phyloP scores from a whole-genome alignment of 2,888 invertebrate genomes.

The Dicranocentrus wangi region DNA sequence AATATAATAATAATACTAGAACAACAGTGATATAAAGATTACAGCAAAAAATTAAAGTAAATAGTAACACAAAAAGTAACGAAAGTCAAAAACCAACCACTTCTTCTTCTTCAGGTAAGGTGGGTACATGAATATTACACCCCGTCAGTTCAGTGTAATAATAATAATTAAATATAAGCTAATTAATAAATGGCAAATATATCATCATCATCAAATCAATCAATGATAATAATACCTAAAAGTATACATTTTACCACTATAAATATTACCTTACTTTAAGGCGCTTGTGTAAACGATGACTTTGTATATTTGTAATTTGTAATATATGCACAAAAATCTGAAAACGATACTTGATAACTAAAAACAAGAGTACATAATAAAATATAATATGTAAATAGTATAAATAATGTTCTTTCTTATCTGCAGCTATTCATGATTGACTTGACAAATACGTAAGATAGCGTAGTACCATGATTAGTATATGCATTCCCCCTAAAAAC shows the following conservation, averaged over 20 bases:
- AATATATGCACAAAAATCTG: background rate
- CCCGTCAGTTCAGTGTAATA: slow-evolving; percentile 47
- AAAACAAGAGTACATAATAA: slow-evolving; percentile 37
- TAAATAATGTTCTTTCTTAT: background rate
- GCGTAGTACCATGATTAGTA: background rate
- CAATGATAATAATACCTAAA: slow-evolving; percentile 23
- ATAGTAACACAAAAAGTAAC: slow-evolving; percentile 18
- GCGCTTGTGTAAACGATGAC: background rate
- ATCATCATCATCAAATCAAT: slow-evolving; percentile 21
- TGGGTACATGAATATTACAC: slow-evolving; percentile 16
- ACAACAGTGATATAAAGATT: slow-evolving; percentile 16
- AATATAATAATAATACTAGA: slow-evolving; percentile 29
- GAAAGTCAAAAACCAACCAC: slow-evolving; percentile 41
- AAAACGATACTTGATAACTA: slow-evolving; percentile 13
- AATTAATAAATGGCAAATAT: slow-evolving; percentile 19
- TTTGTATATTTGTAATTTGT: slow-evolving; percentile 3
- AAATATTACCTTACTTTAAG: background rate
- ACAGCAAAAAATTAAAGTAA: slow-evolving; percentile 5
- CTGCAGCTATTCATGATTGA: no score
- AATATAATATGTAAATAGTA: slow-evolving; percentile 20
- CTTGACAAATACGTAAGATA: background rate
- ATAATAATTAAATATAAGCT: slow-evolving; percentile 22
- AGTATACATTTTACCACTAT: background rate
- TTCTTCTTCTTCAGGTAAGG: slow-evolving; percentile 8
- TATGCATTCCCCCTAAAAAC: background rate